Percentiles rank a stretch among this genome's conserved stretches.
Evolutionary conservation across 2,113 vertebrate genomes (phyloP).

Genomic region (Todiramphus saurophagus): DNA sequence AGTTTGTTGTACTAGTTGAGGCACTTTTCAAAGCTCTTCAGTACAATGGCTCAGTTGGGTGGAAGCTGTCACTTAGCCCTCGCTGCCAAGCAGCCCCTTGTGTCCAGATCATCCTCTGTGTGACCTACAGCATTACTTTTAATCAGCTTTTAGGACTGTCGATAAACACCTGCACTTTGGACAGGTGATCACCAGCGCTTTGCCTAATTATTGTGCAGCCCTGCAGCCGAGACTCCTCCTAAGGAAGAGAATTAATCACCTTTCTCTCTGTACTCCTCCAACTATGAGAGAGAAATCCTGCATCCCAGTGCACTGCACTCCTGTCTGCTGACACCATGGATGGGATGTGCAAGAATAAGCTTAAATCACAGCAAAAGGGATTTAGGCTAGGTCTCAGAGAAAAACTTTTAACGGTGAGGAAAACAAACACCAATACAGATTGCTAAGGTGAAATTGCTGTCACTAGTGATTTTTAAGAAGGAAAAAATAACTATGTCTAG

Average conservation of each 20-base stretch:
- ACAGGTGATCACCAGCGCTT: not conserved
- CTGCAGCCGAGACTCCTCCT: not conserved
- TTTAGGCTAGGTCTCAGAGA: not conserved
- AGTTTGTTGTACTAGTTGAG: not conserved
- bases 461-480: not conserved
- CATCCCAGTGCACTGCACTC: not conserved
- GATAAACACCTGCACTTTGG: not conserved
- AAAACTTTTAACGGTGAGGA: not conserved
- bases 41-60: not conserved
- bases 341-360: fast-evolving
- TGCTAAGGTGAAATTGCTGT: not conserved
- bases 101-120: not conserved
- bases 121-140: not conserved
- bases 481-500: not conserved
- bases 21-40: not conserved
- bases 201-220: not conserved
- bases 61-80: not conserved
- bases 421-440: not conserved
- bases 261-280: not conserved
- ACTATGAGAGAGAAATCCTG: not conserved
- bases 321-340: not conserved
- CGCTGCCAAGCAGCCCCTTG: not conserved
- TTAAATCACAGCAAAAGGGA: not conserved
- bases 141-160: not conserved
- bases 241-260: not conserved